phyloP scores from a whole-genome alignment of 1,140 invertebrate species.

The Apis florea region DNA sequence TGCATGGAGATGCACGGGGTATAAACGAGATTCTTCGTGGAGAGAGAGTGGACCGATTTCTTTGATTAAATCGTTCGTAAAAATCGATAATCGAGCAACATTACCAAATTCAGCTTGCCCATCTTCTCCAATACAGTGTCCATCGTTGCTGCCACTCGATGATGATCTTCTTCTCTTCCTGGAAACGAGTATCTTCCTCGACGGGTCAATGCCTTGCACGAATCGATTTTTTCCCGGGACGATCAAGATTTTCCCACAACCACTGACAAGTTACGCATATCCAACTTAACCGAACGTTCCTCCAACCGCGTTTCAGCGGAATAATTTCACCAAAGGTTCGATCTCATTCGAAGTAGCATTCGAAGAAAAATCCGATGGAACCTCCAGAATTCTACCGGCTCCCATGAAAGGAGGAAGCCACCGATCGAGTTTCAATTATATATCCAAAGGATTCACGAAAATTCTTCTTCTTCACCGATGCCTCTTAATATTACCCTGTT shows the following conservation, averaged over 20 bases:
- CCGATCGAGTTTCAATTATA: not conserved
- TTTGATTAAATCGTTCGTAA: not conserved
- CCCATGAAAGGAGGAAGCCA: not conserved
- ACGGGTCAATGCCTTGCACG: not conserved
- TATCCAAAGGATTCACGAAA: not conserved
- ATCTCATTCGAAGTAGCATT: slow-evolving; percentile 6
- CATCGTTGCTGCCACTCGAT: slow-evolving; percentile 65
- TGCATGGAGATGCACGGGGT: not conserved
- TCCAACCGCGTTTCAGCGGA: not conserved
- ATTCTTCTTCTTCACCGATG: not conserved
- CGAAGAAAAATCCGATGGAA: not conserved
- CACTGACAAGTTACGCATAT: slow-evolving; percentile 34
- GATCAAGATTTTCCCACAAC: slow-evolving; percentile 33
- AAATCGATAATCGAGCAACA: not conserved
- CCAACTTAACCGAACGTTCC: not conserved
- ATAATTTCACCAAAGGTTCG: slow-evolving; percentile 11
- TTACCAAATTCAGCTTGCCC: slow-evolving; percentile 79
- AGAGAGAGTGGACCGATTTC: not conserved
- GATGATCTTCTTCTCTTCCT: not conserved
- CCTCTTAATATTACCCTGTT: not conserved
- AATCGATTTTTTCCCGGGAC: not conserved
- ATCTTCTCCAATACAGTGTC: slow-evolving; percentile 79
- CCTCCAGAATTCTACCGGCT: not conserved
- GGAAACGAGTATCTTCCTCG: not conserved
- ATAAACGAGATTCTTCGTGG: not conserved